Percentiles rank a stretch among this genome's conserved stretches.
Evolutionary conservation across 2,113 vertebrate species (phyloP).

Genomic region (Rallus limicola): DNA sequence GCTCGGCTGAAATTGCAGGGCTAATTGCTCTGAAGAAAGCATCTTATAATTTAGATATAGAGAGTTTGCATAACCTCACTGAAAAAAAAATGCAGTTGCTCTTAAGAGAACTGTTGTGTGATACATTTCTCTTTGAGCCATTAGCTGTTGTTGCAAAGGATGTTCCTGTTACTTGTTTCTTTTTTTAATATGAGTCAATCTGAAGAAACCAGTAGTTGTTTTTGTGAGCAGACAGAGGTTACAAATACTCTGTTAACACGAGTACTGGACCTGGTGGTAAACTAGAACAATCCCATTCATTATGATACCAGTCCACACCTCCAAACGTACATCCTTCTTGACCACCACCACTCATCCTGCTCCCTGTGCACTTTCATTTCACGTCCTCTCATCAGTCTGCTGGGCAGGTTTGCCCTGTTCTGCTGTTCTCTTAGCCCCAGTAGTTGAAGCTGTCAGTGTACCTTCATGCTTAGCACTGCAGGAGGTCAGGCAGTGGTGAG

Average conservation of each 20-base stretch:
- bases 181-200: constrained; percentile 44
- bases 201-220: constrained; percentile 10
- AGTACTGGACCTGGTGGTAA: neutral
- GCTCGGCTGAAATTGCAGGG: neutral
- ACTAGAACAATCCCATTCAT: neutral
- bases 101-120: neutral
- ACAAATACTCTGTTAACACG: constrained; percentile 10
- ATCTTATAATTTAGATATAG: neutral
- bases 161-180: constrained; percentile 25
- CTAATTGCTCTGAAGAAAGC: constrained; percentile 3
- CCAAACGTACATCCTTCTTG: neutral
- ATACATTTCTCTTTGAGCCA: neutral
- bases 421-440: neutral
- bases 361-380: neutral
- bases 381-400: neutral
- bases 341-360: neutral
- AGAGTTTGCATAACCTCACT: neutral
- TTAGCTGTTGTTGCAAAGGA: constrained; percentile 12
- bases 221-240: neutral
- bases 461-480: neutral
- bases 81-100: neutral
- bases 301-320: constrained; percentile 24
- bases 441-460: neutral
- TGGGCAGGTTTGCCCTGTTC: neutral
- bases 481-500: neutral